A percentile compares a stretch with the other conserved stretches of the same genome.
These are phyloP conservation scores for Esox masquinongy DNA, from an alignment of 2,797 vertebrate species.

Conservation along the genomic window DNA sequence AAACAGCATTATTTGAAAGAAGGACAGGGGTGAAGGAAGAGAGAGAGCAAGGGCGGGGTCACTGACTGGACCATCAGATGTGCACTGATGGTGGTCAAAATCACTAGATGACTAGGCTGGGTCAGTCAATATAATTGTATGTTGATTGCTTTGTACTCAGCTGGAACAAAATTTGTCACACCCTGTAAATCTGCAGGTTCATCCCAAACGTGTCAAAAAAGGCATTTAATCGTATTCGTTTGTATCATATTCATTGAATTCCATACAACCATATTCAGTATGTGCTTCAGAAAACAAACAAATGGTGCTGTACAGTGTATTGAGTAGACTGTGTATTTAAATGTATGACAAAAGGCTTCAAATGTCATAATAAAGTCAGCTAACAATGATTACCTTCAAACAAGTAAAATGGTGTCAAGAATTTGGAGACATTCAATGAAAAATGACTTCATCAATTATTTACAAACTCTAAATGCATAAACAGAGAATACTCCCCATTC, in stretches of 20 bases:
- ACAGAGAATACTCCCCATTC: no score
- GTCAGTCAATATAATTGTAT: background rate
- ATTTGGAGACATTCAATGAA: background rate
- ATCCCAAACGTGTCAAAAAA: background rate
- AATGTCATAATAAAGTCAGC: background rate
- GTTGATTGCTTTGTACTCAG: background rate
- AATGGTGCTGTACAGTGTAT: no score
- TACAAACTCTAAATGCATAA: background rate
- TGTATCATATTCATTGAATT: no score
- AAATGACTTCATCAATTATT: background rate
- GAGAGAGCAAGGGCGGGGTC: background rate
- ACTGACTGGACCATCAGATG: background rate
- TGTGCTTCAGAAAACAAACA: no score
- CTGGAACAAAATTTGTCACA: background rate
- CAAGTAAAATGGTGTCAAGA: background rate
- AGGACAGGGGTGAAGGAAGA: background rate
- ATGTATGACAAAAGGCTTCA: no score
- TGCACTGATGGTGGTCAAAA: background rate
- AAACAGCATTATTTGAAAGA: background rate
- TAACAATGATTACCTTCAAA: background rate
- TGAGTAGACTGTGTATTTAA: no score
- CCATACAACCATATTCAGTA: no score
- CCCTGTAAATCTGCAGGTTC: background rate
- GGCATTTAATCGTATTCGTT: background rate
- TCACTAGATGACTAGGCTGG: background rate